Evolutionary conservation across 2,888 invertebrate species (phyloP), one percentile per base, ranked within the genome.

Genomic region (Eilema caniola): DNA sequence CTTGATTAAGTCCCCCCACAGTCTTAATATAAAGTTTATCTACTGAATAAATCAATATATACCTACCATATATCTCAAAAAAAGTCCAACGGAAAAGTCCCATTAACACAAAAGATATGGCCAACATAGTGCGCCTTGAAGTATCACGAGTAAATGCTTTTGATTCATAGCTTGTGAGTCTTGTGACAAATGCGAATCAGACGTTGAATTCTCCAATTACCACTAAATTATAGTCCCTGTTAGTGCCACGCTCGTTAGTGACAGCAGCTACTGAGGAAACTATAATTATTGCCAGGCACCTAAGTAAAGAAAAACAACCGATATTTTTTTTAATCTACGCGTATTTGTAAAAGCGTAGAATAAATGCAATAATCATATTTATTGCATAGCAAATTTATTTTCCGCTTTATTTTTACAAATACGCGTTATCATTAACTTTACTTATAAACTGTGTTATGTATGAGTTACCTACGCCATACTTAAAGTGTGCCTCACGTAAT

Each of bases 111-210:
- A 53, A 53, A 53, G n/a, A 53, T n/a, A 20, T n/a, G 53, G 53
- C 20, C 20, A n/a, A n/a, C n/a, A 53, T n/a, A 53, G 53, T 20
- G 53, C 53, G 7, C 53, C 53, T 53, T n/a, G 53, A 53, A n/a
- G 20, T 10, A 47, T 37, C 33, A n/a, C n/a, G n/a, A n/a, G n/a
- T 37, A n/a, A 53, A 53, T n/a, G 53, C 53, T 53, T 53, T 53
- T 53, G 53, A 47, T n/a, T n/a, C 53, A 47, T 47, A 47, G 47
- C 47, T 20, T 20, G 47, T 47, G 47, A 47, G n/a, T n/a, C 53
- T 47, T 20, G n/a, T 53, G 53, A 53, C 53, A 53, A 53, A 53
- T 53, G 53, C 53, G 53, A 53, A 53, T 53, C 53, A n/a, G 20
- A 53, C n/a, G 53, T 53, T 53, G 10, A 10, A n/a, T 4, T n/a